phyloP scores from a whole-genome alignment of 1,140 invertebrate genomes.

The Cyrtorhinus lividipennis region DNA sequence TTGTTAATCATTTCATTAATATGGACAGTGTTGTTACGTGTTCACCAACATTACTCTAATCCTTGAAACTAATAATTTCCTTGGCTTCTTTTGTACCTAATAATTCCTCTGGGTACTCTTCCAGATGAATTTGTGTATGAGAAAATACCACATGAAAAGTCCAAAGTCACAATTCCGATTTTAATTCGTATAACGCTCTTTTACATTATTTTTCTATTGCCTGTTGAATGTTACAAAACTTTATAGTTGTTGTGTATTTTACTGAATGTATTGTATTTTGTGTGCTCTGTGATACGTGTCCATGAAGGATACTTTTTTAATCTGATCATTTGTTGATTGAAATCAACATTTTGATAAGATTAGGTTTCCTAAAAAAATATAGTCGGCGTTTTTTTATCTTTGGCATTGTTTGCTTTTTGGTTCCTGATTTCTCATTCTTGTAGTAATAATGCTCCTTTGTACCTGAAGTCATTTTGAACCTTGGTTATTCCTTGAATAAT shows the following conservation, averaged over 20 bases:
- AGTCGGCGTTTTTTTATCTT: neutral
- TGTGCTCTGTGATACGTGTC: conserved; percentile 2
- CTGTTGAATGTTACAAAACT: neutral
- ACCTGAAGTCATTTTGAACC: too few species aligned
- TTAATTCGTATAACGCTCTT: neutral
- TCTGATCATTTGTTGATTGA: neutral
- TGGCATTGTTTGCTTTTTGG: neutral
- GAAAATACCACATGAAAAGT: neutral
- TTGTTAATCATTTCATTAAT: too few species aligned
- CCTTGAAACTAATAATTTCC: neutral
- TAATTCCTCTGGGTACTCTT: neutral
- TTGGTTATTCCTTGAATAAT: too few species aligned
- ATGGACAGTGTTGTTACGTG: neutral
- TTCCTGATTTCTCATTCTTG: neutral
- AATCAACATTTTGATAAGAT: neutral
- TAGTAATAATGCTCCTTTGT: too few species aligned
- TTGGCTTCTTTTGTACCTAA: neutral
- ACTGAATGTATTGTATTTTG: neutral
- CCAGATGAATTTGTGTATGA: neutral
- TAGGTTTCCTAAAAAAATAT: neutral
- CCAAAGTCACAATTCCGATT: neutral
- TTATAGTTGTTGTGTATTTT: neutral
- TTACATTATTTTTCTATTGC: conserved; percentile 1
- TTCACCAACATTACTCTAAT: neutral
- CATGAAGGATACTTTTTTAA: neutral